Conservation (phyloP, 2,113 vertebrate species). For the Cairina moschata region DNA sequence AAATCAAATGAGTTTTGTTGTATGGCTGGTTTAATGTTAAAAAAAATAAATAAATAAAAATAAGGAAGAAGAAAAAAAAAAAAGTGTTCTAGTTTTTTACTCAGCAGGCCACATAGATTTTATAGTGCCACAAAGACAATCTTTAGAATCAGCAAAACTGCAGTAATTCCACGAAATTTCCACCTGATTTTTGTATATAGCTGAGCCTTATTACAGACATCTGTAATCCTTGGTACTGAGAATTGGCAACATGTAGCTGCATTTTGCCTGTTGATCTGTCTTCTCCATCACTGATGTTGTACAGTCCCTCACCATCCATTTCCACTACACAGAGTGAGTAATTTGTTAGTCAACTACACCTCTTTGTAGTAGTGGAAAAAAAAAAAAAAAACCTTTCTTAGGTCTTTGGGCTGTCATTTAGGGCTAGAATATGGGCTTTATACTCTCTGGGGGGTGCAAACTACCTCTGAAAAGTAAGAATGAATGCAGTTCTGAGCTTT, state of each 20-base stretch:
- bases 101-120: not conserved
- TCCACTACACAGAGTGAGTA: not conserved
- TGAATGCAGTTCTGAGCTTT: not conserved
- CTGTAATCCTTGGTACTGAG: not conserved
- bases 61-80: not conserved
- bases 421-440: not conserved
- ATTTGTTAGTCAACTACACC: not conserved
- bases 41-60: not conserved
- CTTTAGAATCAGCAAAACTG: not conserved
- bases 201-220: not conserved
- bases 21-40: not conserved
- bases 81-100: not conserved
- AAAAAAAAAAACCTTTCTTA: not conserved
- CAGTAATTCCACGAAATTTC: not conserved
- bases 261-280: not conserved
- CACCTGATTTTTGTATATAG: not conserved
- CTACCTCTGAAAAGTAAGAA: not conserved
- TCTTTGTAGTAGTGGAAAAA: not conserved
- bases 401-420: not conserved
- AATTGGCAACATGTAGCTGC: not conserved
- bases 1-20: not conserved
- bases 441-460: not conserved
- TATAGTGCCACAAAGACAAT: not conserved
- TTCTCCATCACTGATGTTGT: not conserved
- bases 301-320: not conserved